Evolutionary conservation across 37 sponge, comb jelly and placozoan species (phyloP).

Genomic region (Petrosia ficiformis): DNA sequence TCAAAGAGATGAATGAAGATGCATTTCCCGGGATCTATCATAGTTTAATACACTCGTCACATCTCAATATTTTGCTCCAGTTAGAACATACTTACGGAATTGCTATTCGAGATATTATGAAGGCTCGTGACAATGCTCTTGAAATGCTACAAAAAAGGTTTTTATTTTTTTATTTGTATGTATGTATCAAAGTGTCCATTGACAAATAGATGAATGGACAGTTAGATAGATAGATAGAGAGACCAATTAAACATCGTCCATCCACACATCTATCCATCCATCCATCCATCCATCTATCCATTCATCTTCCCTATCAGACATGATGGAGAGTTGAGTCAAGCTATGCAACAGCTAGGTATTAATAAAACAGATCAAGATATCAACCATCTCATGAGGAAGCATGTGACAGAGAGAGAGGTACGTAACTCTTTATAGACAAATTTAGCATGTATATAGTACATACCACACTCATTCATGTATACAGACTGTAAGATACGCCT

Average conservation of each 20-base stretch:
- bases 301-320: constrained; percentile 23
- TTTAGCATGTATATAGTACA: not conserved
- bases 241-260: too few relatives aligned
- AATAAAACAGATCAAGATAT: constrained; percentile 50
- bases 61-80: constrained; percentile 79
- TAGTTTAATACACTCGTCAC: constrained; percentile 82
- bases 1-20: constrained; percentile 11
- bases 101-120: constrained; percentile 51
- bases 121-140: constrained; percentile 35
- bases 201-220: too few relatives aligned
- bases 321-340: constrained; percentile 29
- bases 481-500: too few relatives aligned
- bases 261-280: too few relatives aligned
- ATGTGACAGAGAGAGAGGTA: constrained; percentile 57
- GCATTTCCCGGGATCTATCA: constrained; percentile 79
- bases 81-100: constrained; percentile 84
- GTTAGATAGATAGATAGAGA: too few relatives aligned
- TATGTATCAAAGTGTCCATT: too few relatives aligned
- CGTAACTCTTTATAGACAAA: not conserved
- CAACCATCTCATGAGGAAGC: constrained; percentile 34
- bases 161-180: too few relatives aligned
- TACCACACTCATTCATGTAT: too few relatives aligned
- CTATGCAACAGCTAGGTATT: constrained; percentile 16
- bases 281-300: too few relatives aligned
- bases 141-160: constrained; percentile 42